phyloP scores from a whole-genome alignment of 1,140 invertebrate genomes.

The Aphis craccivora region DNA sequence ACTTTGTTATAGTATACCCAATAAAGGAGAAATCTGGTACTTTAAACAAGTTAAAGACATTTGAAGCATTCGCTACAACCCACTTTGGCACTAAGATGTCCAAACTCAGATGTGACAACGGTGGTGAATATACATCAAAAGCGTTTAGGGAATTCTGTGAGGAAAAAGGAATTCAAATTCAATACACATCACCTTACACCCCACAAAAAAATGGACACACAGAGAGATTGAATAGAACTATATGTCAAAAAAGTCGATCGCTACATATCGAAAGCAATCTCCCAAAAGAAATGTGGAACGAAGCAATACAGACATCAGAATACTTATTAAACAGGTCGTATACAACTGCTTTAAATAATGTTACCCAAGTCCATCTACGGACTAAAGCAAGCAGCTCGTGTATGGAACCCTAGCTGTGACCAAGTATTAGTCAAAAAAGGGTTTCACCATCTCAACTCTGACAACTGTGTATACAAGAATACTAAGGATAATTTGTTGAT shows the following conservation, averaged over 20 bases:
- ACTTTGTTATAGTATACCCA: constrained; percentile 46
- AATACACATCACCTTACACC: constrained; percentile 62
- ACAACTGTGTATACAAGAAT: no score
- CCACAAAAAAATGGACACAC: constrained; percentile 64
- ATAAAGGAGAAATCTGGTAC: constrained; percentile 56
- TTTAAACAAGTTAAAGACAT: constrained; percentile 35
- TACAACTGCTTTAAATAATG: constrained; percentile 41
- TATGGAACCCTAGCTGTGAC: no score
- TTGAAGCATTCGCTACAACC: constrained; percentile 48
- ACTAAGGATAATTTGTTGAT: no score
- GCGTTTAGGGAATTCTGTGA: constrained; percentile 55
- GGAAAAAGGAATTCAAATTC: constrained; percentile 62
- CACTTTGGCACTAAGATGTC: constrained; percentile 42
- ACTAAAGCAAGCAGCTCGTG: constrained; percentile 22
- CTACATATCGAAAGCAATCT: constrained; percentile 32
- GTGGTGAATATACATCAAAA: constrained; percentile 58
- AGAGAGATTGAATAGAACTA: constrained; percentile 62
- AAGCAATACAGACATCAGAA: constrained; percentile 56
- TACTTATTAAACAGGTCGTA: constrained; percentile 57
- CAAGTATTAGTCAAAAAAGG: no score
- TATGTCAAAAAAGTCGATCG: neutral
- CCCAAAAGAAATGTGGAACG: constrained; percentile 55
- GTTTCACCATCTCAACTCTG: no score
- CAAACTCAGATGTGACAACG: constrained; percentile 60
- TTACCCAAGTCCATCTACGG: constrained; percentile 55